phyloP scores from a whole-genome alignment of 1,140 invertebrate genomes.

The Drosophila ironensis region DNA sequence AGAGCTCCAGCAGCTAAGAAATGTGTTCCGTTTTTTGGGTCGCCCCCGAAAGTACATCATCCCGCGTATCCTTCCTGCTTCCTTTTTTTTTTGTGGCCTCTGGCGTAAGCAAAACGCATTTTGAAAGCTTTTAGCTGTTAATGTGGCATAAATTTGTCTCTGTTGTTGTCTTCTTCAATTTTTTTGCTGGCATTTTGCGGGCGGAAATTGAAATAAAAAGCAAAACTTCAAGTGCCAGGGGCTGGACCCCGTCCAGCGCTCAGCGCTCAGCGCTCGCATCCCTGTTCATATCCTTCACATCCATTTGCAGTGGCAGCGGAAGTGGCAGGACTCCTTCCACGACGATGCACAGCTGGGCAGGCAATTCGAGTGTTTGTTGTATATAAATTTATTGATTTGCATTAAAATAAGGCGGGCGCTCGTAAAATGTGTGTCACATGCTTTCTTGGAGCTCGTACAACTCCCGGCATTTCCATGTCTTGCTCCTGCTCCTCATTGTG shows the following conservation, averaged over 20 bases:
- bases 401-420: constrained; percentile 38
- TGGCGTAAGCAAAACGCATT: constrained; percentile 71
- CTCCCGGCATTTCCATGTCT: not conserved
- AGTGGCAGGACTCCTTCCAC: not conserved
- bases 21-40: constrained; percentile 19
- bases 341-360: constrained; percentile 39
- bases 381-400: constrained; percentile 69
- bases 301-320: no score
- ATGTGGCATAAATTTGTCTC: constrained; percentile 79
- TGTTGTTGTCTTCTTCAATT: constrained; percentile 49
- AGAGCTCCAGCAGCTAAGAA: constrained; percentile 23
- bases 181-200: constrained; percentile 44
- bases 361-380: constrained; percentile 45
- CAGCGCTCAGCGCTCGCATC: not conserved
- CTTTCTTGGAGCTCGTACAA: not conserved
- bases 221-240: constrained; percentile 58
- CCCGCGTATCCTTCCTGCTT: not conserved
- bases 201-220: constrained; percentile 77
- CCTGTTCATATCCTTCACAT: not conserved
- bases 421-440: constrained; percentile 53
- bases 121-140: constrained; percentile 80
- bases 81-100: constrained; percentile 7
- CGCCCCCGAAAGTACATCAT: not conserved
- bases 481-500: no score
- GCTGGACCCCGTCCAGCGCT: constrained; percentile 35